Evolutionary conservation across 2,113 vertebrate species (phyloP).

Genomic region (Martes martes): DNA sequence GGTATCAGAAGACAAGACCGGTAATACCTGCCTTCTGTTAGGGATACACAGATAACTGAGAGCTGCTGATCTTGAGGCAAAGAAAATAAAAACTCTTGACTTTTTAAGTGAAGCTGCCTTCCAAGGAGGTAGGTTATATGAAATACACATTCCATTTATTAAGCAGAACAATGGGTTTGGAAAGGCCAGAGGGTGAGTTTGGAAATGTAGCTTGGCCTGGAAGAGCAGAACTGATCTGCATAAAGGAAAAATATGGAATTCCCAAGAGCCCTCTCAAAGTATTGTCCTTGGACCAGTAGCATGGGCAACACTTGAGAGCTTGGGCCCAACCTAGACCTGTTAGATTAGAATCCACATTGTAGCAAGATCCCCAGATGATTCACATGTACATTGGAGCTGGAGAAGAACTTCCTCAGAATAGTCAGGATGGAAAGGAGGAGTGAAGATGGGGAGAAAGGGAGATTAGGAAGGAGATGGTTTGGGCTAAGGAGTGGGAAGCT

Average conservation of each 20-base stretch:
- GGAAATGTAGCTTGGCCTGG: not conserved
- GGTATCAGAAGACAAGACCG: not conserved
- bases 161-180: not conserved
- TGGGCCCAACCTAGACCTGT: not conserved
- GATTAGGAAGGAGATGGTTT: not conserved
- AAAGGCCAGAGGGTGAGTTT: not conserved
- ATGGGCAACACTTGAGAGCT: not conserved
- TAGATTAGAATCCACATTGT: not conserved
- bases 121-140: not conserved
- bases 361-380: not conserved
- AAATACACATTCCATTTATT: not conserved
- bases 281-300: not conserved
- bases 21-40: not conserved
- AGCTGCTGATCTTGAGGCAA: not conserved
- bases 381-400: not conserved
- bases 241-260: not conserved
- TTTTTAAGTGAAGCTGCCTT: not conserved
- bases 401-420: not conserved
- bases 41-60: not conserved
- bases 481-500: not conserved
- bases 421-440: not conserved
- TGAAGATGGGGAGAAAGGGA: not conserved
- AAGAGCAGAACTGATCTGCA: not conserved
- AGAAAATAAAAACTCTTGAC: not conserved
- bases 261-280: not conserved